Conservation (phyloP, 2,113 vertebrate genomes). For the Circaetus cinerascens region DNA sequence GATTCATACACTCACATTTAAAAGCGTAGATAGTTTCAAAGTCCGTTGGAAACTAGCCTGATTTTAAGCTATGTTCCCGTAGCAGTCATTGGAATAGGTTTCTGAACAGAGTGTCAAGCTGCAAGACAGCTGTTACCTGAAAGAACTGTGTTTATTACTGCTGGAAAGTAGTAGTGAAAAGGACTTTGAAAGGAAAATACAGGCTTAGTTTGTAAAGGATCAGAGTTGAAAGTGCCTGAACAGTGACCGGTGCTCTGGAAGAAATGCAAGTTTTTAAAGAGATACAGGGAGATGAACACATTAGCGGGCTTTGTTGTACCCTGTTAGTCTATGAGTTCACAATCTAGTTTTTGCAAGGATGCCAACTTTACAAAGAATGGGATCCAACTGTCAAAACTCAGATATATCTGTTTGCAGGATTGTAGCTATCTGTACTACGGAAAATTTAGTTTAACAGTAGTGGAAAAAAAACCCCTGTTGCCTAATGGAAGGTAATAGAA, state of each 20-base stretch:
- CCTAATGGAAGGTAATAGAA: neutral
- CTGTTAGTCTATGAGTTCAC: neutral
- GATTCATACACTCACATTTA: neutral
- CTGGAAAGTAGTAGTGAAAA: neutral
- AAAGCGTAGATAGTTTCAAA: neutral
- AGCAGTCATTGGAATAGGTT: neutral
- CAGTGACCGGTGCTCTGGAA: neutral
- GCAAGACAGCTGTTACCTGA: neutral
- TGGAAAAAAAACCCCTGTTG: neutral
- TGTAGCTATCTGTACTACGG: neutral
- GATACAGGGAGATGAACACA: neutral
- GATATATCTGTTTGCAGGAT: neutral
- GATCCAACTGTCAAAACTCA: neutral
- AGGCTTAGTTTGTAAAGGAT: neutral
- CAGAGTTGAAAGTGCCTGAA: neutral
- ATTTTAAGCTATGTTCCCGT: neutral
- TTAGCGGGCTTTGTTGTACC: neutral
- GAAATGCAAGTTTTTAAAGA: neutral
- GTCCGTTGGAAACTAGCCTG: neutral
- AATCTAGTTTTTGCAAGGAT: neutral
- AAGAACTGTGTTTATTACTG: slow-evolving; percentile 19
- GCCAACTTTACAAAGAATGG: neutral
- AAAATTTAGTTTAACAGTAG: neutral
- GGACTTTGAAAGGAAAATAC: neutral
- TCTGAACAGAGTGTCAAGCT: neutral